Evolutionary conservation across 1,140 invertebrate species (phyloP), one percentile per base, ranked within the genome.

Genomic region (Battus philenor): DNA sequence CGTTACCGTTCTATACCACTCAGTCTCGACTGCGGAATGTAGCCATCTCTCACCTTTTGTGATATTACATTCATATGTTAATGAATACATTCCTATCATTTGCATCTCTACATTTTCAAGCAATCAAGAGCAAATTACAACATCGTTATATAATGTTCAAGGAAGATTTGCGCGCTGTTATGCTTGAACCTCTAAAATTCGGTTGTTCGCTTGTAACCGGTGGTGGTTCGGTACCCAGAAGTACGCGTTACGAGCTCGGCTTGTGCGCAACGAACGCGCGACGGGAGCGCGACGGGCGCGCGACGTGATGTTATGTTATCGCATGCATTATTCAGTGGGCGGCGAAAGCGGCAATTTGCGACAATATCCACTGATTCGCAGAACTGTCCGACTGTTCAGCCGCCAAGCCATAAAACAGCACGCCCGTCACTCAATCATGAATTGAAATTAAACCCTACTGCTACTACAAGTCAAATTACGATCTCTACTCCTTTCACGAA

Each of bases 311-410:
- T 74, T 81, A 84, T 81, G 73, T 73, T 82, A 79, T 82, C 76
- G 68, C 75, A 85, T 85, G 73, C 71, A 82, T 85, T 74, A 85
- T 85, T 79, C 81, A 85, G 66, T 67, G 66, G 67, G 66, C 65
- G 78, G 80, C 80, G 80, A 84, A 84, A 84, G 80, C 80, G 71
- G 76, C 74, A 79, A 84, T 84, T 80, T 84, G 80, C 78, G 76
- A 84, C 80, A 77, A 82, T 84, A 82, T 84, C 72, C 80, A 79
- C 67, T 56, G 76, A 70, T 82, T 84, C 78, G 69, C 67, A 71
- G 80, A 82, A 82, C 61, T 61, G 68, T 59, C 54, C 65, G 66
- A 75, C 73, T 78, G 70, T 77, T 61, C 62, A 68, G 64, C 61
- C 64, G 76, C 77, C 77, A 72, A 64, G 44, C 59, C 59, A 74